phyloP scores from a whole-genome alignment of 2,113 vertebrate species.

The Brienomyrus longianalis region DNA sequence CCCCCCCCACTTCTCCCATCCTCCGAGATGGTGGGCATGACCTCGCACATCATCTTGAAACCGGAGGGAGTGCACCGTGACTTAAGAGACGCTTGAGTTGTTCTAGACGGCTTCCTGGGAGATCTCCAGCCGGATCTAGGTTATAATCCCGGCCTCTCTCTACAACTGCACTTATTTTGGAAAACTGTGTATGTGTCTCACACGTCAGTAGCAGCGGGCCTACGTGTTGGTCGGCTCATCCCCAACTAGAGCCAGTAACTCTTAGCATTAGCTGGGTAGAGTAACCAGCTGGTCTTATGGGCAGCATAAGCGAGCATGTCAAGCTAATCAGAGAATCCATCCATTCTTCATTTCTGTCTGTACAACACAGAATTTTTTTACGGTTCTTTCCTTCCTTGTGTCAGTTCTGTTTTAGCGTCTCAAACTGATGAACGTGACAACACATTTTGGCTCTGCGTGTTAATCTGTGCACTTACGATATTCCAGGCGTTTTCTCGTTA shows the following conservation, averaged over 20 bases:
- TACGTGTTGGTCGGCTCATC: neutral
- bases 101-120: neutral
- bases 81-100: conserved; percentile 19
- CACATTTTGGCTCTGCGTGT: neutral
- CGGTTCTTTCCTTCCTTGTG: neutral
- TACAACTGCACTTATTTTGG: conserved; percentile 22
- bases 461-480: neutral
- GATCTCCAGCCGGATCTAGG: conserved; percentile 14
- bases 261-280: neutral
- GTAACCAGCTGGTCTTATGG: neutral
- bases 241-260: neutral
- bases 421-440: neutral
- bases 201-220: neutral
- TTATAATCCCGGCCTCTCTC: conserved; percentile 15
- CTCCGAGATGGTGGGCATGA: conserved; percentile 93
- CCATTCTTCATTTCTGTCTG: neutral
- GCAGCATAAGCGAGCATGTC: neutral
- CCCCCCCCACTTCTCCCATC: conserved; percentile 73
- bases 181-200: neutral
- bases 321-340: conserved; percentile 2
- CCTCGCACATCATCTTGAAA: conserved; percentile 89
- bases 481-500: neutral
- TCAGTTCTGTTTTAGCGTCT: neutral
- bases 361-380: neutral
- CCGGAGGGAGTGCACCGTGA: conserved; percentile 14